Conservation (phyloP, 64 coral and sea anemone species). For the Orbicella faveolata region DNA sequence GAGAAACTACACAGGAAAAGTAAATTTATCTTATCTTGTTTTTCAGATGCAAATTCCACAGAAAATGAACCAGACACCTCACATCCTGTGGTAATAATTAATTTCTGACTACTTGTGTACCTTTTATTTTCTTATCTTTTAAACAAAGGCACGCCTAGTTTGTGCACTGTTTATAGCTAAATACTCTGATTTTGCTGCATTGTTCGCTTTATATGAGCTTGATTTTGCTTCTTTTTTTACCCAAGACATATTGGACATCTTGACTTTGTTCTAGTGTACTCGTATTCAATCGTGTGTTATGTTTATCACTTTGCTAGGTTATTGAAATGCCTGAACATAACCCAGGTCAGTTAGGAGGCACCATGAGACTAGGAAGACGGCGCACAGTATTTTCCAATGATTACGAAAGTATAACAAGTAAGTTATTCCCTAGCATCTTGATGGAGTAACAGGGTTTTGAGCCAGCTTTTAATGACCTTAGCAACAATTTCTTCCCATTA, state of each 20-base stretch:
- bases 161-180: no score
- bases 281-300: neutral
- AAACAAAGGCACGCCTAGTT: no score
- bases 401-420: conserved; percentile 53
- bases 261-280: no score
- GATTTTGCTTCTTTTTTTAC: no score
- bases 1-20: no score
- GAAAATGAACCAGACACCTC: conserved; percentile 92
- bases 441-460: no score
- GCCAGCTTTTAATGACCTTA: no score
- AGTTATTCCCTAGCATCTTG: neutral
- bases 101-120: neutral
- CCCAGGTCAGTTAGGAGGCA: conserved; percentile 89
- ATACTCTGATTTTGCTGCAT: no score
- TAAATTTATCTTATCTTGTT: neutral
- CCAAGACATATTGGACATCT: no score
- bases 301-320: conserved; percentile 44
- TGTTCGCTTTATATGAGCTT: no score
- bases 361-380: conserved; percentile 90
- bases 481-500: no score
- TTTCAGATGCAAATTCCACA: conserved; percentile 92
- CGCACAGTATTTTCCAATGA: conserved; percentile 78
- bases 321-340: conserved; percentile 99
- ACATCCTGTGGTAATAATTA: conserved; percentile 71
- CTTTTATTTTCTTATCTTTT: neutral